phyloP scores from a whole-genome alignment of 2,888 invertebrate genomes.

The Lypha dubia region DNA sequence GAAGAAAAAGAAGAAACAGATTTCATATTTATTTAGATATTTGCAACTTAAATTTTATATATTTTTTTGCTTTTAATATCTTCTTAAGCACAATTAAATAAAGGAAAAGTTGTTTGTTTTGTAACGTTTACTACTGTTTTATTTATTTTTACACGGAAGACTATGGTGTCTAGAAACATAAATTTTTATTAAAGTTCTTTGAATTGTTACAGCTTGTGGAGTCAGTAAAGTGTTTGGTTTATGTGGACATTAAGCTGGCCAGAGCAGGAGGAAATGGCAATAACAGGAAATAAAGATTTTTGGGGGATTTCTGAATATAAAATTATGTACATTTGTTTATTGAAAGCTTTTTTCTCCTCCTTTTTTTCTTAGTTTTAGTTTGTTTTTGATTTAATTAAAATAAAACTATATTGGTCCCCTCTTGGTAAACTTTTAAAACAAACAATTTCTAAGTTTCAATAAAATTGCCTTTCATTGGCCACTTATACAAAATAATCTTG shows the following conservation, averaged over 20 bases:
- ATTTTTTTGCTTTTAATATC: background rate
- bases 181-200: constrained; percentile 11
- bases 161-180: constrained; percentile 61
- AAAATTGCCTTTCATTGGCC: constrained; percentile 20
- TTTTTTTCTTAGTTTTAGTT: no score
- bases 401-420: constrained; percentile 55
- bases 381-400: background rate
- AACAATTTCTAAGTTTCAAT: background rate
- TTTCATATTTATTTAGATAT: constrained; percentile 23
- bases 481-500: constrained; percentile 1
- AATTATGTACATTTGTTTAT: background rate
- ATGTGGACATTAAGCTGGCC: background rate
- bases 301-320: constrained; percentile 1
- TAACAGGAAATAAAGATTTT: background rate
- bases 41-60: constrained; percentile 25
- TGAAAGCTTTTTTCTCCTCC: background rate
- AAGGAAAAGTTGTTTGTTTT: background rate
- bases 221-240: background rate
- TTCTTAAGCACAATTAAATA: background rate
- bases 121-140: constrained; percentile 2
- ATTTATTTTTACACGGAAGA: constrained; percentile 57
- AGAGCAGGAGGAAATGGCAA: constrained; percentile 4
- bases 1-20: constrained; percentile 2
- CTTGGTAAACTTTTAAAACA: constrained; percentile 2
- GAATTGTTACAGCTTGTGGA: background rate